Evolutionary conservation across 2,888 invertebrate genomes (phyloP), one percentile per base, ranked within the genome.

Genomic region (Allolobophora icterica): DNA sequence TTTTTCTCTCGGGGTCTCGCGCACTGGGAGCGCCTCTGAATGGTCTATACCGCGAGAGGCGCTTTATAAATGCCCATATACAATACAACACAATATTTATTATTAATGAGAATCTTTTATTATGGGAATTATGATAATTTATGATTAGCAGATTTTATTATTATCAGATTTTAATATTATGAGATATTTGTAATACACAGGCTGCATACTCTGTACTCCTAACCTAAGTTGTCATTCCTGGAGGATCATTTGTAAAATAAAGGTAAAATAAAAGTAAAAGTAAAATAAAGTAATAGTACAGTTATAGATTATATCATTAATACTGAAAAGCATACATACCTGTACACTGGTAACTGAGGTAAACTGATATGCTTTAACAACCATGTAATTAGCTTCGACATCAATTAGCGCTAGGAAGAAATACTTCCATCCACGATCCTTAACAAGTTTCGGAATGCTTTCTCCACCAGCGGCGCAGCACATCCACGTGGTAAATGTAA

Each of bases 341-440:
- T 97, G 97, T 93, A 97, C 96, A 94, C 97, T 97, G 89, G 97
- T 97, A 91, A 97, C 96, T 92, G 97, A 97, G 21, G 97, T 97
- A 94, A 96, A 97, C 93, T 96, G 96, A 95, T 98, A 98, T 0
- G 98, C 97, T 94, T 97, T 96, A 33, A 97, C 97, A 92, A 98
- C 96, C 92, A 98, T 96, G 95, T 97, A 98, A 94, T 97, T 97
- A 15, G 98, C 98, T 95, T 98, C 97, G n/a, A 98, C 98, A 94
- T 98, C 98, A 92, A 97, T 96, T 90, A 97, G 95, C 52, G 97
- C 97, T 30, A 98, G 96, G 93, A 98, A 95, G 92, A 97, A 95
- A 94, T 98, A 97, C 93, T 97, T 96, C 97, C 97, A 97, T 94
- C 97, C 97, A 95, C 97, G 96, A 94, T 96, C 96, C 93, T 96